These are phyloP conservation scores for Neodiprion pinetum DNA, from an alignment of 1,140 invertebrate species.

Conservation along the genomic window DNA sequence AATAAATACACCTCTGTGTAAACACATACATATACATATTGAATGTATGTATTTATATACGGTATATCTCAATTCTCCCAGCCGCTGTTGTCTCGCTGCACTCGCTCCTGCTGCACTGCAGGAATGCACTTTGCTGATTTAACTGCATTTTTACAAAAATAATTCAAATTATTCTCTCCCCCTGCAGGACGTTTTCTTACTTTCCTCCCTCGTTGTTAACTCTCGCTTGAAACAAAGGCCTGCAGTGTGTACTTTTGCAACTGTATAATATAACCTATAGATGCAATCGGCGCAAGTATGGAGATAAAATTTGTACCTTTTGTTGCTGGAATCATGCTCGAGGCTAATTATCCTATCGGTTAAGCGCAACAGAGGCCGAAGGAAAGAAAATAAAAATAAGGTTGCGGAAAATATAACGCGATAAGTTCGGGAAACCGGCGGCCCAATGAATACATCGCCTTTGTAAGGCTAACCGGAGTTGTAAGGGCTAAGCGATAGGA, in stretches of 20 bases:
- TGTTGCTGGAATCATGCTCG: too few relatives aligned
- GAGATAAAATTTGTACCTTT: too few relatives aligned
- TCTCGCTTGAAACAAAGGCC: background rate
- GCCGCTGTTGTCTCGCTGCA: background rate
- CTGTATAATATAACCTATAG: background rate
- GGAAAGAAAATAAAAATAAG: background rate
- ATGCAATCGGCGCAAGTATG: too few relatives aligned
- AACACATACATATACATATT: too few relatives aligned
- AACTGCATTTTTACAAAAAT: background rate
- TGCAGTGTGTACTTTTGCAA: background rate
- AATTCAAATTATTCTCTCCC: background rate
- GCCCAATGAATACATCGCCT: background rate
- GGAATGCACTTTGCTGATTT: constrained; percentile 2
- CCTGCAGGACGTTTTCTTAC: too few relatives aligned
- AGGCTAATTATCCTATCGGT: too few relatives aligned
- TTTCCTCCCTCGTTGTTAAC: background rate
- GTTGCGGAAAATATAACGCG: background rate
- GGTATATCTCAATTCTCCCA: background rate
- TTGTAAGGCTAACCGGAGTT: background rate
- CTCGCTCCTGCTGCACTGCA: background rate
- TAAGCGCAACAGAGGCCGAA: too few relatives aligned
- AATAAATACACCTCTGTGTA: background rate
- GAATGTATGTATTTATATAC: background rate
- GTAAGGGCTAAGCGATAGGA: constrained; percentile 31
- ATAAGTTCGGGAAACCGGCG: too few relatives aligned